Percentiles rank a stretch among this genome's conserved stretches.
These are phyloP conservation scores for Cyprinus carpio DNA, from an alignment of 2,113 vertebrate genomes.

Conservation along the genomic window DNA sequence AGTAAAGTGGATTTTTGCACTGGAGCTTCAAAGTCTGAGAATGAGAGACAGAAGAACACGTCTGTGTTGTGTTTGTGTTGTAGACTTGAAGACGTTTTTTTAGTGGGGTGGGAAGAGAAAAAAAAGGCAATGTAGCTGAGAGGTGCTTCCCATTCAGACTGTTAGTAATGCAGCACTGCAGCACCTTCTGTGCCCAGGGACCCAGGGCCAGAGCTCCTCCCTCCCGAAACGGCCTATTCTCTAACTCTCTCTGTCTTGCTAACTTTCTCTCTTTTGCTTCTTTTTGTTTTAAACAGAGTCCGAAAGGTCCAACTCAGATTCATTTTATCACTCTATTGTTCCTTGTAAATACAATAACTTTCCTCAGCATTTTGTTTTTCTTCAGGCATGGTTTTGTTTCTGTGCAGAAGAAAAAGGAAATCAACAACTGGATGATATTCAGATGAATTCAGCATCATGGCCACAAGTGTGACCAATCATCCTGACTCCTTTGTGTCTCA, in stretches of 20 bases:
- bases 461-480: slow-evolving; percentile 22
- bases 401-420: neutral
- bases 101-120: neutral
- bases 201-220: slow-evolving; percentile 82
- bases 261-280: slow-evolving; percentile 14
- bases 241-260: slow-evolving; percentile 31
- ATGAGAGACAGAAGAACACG: neutral
- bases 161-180: slow-evolving; percentile 57
- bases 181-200: slow-evolving; percentile 89
- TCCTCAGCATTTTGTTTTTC: neutral
- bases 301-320: neutral
- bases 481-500: slow-evolving; percentile 22
- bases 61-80: neutral
- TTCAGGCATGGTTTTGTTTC: slow-evolving; percentile 10
- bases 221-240: slow-evolving; percentile 34
- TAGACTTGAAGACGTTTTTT: slow-evolving; percentile 9
- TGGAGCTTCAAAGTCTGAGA: slow-evolving; percentile 15
- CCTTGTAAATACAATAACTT: neutral
- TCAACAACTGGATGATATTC: slow-evolving; percentile 20
- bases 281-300: slow-evolving; percentile 4
- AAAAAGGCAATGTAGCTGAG: slow-evolving; percentile 10
- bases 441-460: slow-evolving; percentile 7
- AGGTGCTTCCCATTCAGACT: slow-evolving; percentile 37
- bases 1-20: neutral
- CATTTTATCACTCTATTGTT: neutral